Conservation (phyloP, 2,888 invertebrate genomes). For the Nomada fucata region DNA sequence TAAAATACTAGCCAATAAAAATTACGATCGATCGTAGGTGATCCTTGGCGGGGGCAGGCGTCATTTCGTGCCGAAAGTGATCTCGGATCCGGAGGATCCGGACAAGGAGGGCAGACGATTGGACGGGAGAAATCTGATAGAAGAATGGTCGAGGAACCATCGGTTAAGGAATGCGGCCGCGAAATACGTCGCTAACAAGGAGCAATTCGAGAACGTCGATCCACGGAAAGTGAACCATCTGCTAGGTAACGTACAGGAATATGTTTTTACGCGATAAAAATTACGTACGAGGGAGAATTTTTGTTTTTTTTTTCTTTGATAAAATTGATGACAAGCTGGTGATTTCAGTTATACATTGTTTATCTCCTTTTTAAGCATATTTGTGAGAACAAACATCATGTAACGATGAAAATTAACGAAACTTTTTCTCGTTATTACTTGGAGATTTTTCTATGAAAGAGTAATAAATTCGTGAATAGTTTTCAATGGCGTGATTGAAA, state of each 20-base stretch:
- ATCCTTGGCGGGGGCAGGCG: conserved; percentile 91
- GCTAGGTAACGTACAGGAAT: conserved; percentile 86
- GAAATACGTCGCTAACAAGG: conserved; percentile 90
- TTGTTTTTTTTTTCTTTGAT: too few species aligned
- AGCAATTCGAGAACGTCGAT: conserved; percentile 89
- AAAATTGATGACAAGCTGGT: too few species aligned
- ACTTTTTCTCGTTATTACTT: too few species aligned
- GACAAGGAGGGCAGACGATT: conserved; percentile 89
- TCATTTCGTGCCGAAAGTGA: conserved; percentile 90
- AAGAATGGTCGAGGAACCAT: conserved; percentile 92
- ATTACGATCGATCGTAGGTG: conserved; percentile 85
- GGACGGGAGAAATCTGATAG: conserved; percentile 91
- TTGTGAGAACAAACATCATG: too few species aligned
- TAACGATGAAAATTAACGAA: too few species aligned
- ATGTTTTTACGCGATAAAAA: neutral
- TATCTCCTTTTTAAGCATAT: too few species aligned
- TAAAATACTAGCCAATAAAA: conserved; percentile 54
- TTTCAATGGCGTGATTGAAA: too few species aligned
- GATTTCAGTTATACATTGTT: too few species aligned
- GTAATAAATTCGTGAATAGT: too few species aligned
- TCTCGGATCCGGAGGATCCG: conserved; percentile 89
- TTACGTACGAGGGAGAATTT: too few species aligned
- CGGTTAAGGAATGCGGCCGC: conserved; percentile 88
- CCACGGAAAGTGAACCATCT: conserved; percentile 90
- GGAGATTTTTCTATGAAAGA: too few species aligned